Conservation (phyloP, 2,888 invertebrate genomes). For the Pyralis farinalis region DNA sequence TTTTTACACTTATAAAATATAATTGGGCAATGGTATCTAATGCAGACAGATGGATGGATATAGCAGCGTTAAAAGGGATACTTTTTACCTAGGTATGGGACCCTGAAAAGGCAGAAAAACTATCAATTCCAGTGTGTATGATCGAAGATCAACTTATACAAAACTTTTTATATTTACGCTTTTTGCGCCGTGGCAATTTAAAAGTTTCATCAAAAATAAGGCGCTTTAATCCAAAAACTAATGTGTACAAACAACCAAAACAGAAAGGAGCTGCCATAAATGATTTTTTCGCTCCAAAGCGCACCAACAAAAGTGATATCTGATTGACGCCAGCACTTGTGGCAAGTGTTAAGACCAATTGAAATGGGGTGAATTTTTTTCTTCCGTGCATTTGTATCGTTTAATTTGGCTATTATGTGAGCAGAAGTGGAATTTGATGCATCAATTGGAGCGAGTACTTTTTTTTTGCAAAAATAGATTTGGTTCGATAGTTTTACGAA, state of each 20-base stretch:
- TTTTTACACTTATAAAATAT: too few species aligned
- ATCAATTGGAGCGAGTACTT: not conserved
- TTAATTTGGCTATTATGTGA: constrained; percentile 16
- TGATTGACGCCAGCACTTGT: constrained; percentile 18
- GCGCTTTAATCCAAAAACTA: constrained; percentile 20
- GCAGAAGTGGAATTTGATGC: constrained; percentile 3
- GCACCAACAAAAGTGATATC: constrained; percentile 17
- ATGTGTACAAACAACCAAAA: not conserved
- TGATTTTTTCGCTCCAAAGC: constrained; percentile 15
- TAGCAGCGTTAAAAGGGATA: too few species aligned
- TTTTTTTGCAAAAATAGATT: not conserved
- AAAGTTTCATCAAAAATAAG: constrained; percentile 10
- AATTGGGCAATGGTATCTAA: too few species aligned
- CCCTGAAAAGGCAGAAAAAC: too few species aligned
- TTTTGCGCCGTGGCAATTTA: too few species aligned
- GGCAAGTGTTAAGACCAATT: constrained; percentile 19
- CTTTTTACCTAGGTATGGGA: too few species aligned
- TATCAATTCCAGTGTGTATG: too few species aligned
- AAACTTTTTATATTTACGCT: too few species aligned
- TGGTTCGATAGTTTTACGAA: too few species aligned
- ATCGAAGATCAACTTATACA: too few species aligned
- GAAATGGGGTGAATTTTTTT: constrained; percentile 17
- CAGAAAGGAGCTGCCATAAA: constrained; percentile 8
- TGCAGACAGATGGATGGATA: too few species aligned
- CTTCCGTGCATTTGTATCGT: constrained; percentile 13